A percentile compares a stretch with the other conserved stretches of the same genome.
Evolutionary conservation across 2,797 vertebrate species (phyloP).

Genomic region (Silurus aristotelis): DNA sequence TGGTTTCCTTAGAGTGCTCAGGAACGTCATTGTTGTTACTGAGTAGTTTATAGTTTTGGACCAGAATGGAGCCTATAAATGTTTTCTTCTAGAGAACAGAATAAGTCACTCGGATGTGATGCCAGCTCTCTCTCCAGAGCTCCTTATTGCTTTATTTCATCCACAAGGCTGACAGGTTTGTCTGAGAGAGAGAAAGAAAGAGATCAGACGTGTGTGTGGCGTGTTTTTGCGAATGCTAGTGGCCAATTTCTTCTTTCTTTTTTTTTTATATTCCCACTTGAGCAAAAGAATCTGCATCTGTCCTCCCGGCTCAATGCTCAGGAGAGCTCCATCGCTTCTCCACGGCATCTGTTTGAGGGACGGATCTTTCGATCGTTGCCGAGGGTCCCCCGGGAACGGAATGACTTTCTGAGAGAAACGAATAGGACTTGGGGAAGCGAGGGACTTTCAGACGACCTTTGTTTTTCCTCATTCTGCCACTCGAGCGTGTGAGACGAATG

Average conservation of each 20-base stretch:
- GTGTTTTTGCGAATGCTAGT: constrained; percentile 15
- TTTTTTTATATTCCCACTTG: constrained; percentile 50
- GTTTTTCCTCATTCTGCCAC: constrained; percentile 17
- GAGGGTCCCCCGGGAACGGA: constrained; percentile 61
- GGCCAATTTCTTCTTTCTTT: constrained; percentile 1
- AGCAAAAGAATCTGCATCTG: constrained; percentile 27
- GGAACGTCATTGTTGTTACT: background rate
- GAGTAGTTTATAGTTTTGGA: background rate
- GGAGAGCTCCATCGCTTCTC: constrained; percentile 59
- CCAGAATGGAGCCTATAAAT: constrained; percentile 1
- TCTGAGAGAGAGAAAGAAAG: background rate
- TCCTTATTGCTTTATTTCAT: background rate
- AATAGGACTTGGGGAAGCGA: constrained; percentile 40
- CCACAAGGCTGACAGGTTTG: background rate
- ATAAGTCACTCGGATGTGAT: background rate
- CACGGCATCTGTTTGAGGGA: constrained; percentile 70
- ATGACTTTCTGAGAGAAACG: constrained; percentile 44
- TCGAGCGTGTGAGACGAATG: constrained; percentile 1
- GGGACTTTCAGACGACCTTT: constrained; percentile 23
- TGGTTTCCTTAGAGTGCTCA: background rate
- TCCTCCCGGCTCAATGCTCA: constrained; percentile 56
- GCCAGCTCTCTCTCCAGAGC: background rate
- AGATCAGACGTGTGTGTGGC: background rate
- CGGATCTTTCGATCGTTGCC: constrained; percentile 60
- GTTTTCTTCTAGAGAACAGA: background rate